Conservation (phyloP, 2,888 invertebrate species). For the Drosophila mimica region DNA sequence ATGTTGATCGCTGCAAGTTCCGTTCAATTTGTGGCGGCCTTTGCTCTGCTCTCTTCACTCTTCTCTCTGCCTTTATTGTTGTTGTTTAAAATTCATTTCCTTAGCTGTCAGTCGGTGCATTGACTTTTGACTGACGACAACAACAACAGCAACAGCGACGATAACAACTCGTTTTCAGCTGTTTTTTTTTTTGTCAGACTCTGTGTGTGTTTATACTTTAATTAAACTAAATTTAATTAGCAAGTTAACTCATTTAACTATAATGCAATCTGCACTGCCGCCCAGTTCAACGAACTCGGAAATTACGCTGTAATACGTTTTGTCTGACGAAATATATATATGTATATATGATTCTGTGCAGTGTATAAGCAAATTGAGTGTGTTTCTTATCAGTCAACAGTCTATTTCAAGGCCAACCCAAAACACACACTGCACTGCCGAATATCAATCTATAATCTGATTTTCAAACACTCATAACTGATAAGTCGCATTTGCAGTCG, state of each 20-base stretch:
- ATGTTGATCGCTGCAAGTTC: constrained; percentile 19
- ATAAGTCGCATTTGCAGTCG: constrained; percentile 19
- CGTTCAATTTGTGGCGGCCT: constrained; percentile 19
- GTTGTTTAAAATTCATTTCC: constrained; percentile 50
- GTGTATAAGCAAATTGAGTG: background rate
- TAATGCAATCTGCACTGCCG: constrained; percentile 63
- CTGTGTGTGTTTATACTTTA: constrained; percentile 54
- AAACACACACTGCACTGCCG: constrained; percentile 6
- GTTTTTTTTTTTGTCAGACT: constrained; percentile 36
- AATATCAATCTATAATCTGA: constrained; percentile 49
- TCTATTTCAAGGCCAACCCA: constrained; percentile 31
- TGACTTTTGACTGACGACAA: constrained; percentile 55
- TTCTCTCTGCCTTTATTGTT: constrained; percentile 13
- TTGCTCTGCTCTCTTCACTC: constrained; percentile 11
- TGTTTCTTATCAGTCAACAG: constrained; percentile 43
- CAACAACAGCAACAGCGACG: constrained; percentile 19
- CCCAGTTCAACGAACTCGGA: constrained; percentile 44
- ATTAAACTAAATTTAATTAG: constrained; percentile 77
- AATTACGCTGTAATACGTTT: constrained; percentile 10
- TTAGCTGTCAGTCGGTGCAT: constrained; percentile 60
- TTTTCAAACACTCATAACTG: constrained; percentile 38
- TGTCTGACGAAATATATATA: constrained; percentile 16
- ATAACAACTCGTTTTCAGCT: constrained; percentile 52
- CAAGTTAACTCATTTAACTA: constrained; percentile 68
- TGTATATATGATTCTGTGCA: constrained; percentile 1